Conservation (phyloP, 2,888 invertebrate genomes). For the Yponomeuta plumbellus region DNA sequence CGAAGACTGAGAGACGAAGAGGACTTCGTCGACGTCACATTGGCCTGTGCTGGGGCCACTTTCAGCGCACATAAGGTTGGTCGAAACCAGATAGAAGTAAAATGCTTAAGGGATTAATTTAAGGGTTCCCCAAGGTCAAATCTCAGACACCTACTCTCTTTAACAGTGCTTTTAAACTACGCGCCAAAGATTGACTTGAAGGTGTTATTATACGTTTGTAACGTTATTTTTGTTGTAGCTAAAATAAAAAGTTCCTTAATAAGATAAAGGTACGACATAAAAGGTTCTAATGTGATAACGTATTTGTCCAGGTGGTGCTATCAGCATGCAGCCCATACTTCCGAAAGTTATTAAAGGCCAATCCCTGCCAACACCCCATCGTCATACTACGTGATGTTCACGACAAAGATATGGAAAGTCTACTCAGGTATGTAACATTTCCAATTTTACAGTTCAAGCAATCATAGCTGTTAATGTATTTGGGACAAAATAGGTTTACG, state of each 20-base stretch:
- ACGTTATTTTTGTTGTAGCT: too few species aligned
- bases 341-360: conserved; percentile 89
- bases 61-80: conserved; percentile 91
- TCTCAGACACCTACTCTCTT: too few species aligned
- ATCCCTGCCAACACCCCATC: conserved; percentile 93
- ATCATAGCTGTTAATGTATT: too few species aligned
- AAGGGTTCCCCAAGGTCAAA: too few species aligned
- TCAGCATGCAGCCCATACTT: conserved; percentile 97
- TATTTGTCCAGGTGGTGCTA: conserved; percentile 77
- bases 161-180: too few species aligned
- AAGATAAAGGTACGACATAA: background rate
- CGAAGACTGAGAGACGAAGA: conserved; percentile 91
- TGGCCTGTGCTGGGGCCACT: conserved; percentile 92
- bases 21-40: conserved; percentile 94
- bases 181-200: too few species aligned
- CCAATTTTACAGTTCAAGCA: too few species aligned
- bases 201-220: too few species aligned
- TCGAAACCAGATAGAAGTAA: too few species aligned
- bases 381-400: conserved; percentile 91
- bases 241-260: too few species aligned
- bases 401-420: conserved; percentile 90
- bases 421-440: conserved; percentile 78
- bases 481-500: too few species aligned
- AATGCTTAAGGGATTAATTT: too few species aligned
- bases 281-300: background rate